Evolutionary conservation across 2,113 vertebrate species (phyloP).

Genomic region (Halcyon malimbica): DNA sequence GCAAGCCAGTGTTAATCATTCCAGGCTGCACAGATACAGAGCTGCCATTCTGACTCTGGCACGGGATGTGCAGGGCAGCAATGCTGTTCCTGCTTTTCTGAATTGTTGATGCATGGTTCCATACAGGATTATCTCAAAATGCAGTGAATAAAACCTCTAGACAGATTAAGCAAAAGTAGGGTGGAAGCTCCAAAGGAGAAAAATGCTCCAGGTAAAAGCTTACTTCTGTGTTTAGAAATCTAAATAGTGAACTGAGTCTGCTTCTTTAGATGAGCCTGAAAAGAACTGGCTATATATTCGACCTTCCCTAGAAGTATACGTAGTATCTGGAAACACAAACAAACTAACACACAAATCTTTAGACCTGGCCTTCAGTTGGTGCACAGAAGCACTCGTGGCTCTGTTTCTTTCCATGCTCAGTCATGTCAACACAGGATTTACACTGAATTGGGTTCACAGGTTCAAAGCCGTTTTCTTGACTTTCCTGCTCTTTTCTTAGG

Average conservation of each 20-base stretch:
- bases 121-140: neutral
- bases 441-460: neutral
- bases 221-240: conserved; percentile 9
- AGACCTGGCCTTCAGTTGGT: neutral
- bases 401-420: neutral
- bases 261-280: neutral
- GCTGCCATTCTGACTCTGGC: neutral
- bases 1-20: neutral
- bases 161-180: neutral
- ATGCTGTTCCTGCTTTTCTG: neutral
- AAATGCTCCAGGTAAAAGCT: neutral
- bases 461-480: conserved; percentile 36
- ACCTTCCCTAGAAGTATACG: neutral
- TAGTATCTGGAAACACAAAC: neutral
- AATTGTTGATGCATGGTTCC: neutral
- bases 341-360: neutral
- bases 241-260: neutral
- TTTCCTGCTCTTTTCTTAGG: conserved; percentile 17
- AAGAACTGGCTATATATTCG: neutral
- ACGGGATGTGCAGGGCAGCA: neutral
- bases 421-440: conserved; percentile 17
- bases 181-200: neutral
- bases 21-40: neutral
- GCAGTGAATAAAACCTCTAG: neutral
- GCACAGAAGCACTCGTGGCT: neutral